These are phyloP conservation scores for Xenopus laevis DNA, from an alignment of 2,113 vertebrate species.

Conservation along the genomic window DNA sequence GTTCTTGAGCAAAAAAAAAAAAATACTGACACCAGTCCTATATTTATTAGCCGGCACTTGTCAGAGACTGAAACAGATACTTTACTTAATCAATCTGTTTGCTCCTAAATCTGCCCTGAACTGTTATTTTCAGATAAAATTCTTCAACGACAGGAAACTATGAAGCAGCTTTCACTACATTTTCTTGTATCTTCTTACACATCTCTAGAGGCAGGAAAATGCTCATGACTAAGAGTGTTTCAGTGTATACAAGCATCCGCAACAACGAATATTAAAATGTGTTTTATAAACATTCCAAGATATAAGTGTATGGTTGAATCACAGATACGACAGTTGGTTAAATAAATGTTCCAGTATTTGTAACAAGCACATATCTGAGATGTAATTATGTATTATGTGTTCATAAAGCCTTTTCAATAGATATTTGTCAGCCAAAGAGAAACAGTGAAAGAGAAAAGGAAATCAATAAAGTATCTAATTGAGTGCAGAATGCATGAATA, in stretches of 20 bases:
- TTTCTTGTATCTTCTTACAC: constrained; percentile 8
- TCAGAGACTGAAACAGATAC: constrained; percentile 18
- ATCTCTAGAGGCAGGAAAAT: background rate
- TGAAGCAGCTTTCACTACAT: background rate
- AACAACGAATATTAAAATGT: too few relatives aligned
- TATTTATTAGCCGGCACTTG: constrained; percentile 21
- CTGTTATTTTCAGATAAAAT: constrained; percentile 26
- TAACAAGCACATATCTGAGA: too few relatives aligned
- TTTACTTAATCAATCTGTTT: constrained; percentile 24
- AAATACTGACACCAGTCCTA: constrained; percentile 21
- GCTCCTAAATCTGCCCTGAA: constrained; percentile 11
- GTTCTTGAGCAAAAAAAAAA: background rate
- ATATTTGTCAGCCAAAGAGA: background rate
- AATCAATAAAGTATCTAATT: constrained; percentile 5
- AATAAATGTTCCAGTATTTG: too few relatives aligned
- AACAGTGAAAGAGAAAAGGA: background rate
- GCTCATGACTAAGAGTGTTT: background rate
- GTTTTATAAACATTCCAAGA: too few relatives aligned
- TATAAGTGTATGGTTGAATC: too few relatives aligned
- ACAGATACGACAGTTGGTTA: too few relatives aligned
- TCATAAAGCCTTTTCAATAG: background rate
- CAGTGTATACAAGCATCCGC: too few relatives aligned
- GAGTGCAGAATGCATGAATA: background rate
- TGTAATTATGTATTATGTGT: background rate
- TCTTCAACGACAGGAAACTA: background rate